Base-by-base conservation (phyloP, 1,140 invertebrate genomes). In the Drosophila pectinifera region DNA sequence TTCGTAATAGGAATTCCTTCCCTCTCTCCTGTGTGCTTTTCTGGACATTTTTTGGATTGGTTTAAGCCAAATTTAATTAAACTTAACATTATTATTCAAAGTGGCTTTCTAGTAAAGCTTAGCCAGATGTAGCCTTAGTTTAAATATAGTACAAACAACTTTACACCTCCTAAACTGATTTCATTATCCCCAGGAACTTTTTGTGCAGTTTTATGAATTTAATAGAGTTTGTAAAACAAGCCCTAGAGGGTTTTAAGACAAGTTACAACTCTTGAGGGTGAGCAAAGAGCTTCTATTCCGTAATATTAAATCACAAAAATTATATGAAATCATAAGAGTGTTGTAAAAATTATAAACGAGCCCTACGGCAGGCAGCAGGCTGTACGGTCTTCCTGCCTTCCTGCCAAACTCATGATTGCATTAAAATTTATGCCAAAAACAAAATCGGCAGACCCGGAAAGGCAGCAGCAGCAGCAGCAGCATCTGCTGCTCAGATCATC, bases 401-500 rank as follows among this genome's bases (percentile, higher is more conserved):
- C 53, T n/a, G 18, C 41, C 41, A 57, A 22, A 10, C 26, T 36
- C 48, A 43, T 78, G 57, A 80, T 62, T 63, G 56, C 38, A 69
- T 80, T 75, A 70, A 63, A 80, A 75, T 80, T 68, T 63, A 80
- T 75, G 77, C 77, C 64, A 46, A 55, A 74, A 63, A 39, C n/a
- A 28, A 18, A 56, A 24, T 49, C 11, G 22, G 5, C 22, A 38
- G 57, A 59, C 55, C 41, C 46, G 38, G 45, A 57, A 53, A 63
- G 49, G 58, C 22, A 22, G 22, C 22, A 22, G 31, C 34, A 5
- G 26, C 20, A 39, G 41, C 42, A 59, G 42, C 36, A 46, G 28
- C 28, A 36, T 58, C 61, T 65, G 61, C 45, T 49, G 59, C 59
- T 67, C 58, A 63, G 73, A 49, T 67, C 65, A 65, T 65, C 61